A percentile compares a stretch with the other conserved stretches of the same genome.
These are phyloP conservation scores for Heteractis magnifica DNA, from an alignment of 92 coral and sea anemone species.

Conservation along the genomic window DNA sequence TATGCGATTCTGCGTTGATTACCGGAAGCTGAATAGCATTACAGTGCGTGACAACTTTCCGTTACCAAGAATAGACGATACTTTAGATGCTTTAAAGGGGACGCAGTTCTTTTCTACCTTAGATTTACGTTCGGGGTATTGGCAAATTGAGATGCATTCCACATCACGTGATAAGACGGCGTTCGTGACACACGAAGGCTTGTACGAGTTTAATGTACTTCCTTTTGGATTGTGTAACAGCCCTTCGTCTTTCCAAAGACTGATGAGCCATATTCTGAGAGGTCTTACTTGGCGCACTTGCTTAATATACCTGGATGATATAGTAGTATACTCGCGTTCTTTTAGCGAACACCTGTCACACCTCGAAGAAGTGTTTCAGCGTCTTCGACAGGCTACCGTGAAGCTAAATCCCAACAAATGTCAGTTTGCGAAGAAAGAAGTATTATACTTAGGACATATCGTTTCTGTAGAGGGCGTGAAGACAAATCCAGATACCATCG, in stretches of 20 bases:
- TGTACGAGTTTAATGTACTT: constrained; percentile 41
- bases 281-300: constrained; percentile 39
- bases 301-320: constrained; percentile 50
- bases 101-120: constrained; percentile 51
- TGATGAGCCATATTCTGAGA: constrained; percentile 44
- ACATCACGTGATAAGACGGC: constrained; percentile 41
- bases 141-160: constrained; percentile 22
- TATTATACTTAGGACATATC: constrained; percentile 54
- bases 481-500: constrained; percentile 54
- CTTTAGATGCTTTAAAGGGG: constrained; percentile 51
- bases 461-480: constrained; percentile 46
- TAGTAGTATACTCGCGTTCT: constrained; percentile 39
- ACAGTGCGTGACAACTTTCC: constrained; percentile 44
- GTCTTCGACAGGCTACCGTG: constrained; percentile 52
- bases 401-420: constrained; percentile 61
- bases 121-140: constrained; percentile 36
- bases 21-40: constrained; percentile 39
- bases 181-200: constrained; percentile 45
- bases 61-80: constrained; percentile 53
- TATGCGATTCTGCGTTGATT: constrained; percentile 58
- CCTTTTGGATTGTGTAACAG: constrained; percentile 53
- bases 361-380: constrained; percentile 35
- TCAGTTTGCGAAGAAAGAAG: constrained; percentile 36
- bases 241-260: constrained; percentile 43
- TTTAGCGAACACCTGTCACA: constrained; percentile 41